These are phyloP conservation scores for Saturnia pavonia DNA, from an alignment of 2,888 invertebrate genomes.

Conservation along the genomic window DNA sequence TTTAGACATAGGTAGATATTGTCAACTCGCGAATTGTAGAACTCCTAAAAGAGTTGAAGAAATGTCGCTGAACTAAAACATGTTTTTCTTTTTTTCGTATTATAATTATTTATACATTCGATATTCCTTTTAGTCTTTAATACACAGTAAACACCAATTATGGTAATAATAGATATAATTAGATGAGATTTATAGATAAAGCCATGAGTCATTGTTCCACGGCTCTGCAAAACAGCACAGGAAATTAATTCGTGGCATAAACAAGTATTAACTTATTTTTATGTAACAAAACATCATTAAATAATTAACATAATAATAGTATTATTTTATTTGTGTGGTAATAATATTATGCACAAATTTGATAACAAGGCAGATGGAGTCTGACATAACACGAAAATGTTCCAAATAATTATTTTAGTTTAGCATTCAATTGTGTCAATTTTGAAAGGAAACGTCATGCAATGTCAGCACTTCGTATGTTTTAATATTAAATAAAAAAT, in stretches of 20 bases:
- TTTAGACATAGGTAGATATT: no score
- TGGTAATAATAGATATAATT: background rate
- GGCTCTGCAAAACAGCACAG: background rate
- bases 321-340: constrained; percentile 21
- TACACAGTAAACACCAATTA: background rate
- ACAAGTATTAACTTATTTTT: constrained; percentile 1
- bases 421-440: no score
- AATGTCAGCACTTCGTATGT: no score
- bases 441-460: no score
- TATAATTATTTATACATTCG: background rate
- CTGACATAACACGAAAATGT: no score
- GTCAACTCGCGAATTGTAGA: no score
- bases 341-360: constrained; percentile 1
- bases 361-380: no score
- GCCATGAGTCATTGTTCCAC: background rate
- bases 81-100: background rate
- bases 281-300: constrained; percentile 16
- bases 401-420: no score
- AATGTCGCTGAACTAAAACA: background rate
- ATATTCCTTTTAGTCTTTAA: background rate
- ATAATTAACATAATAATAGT: constrained; percentile 4
- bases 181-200: background rate
- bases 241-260: background rate
- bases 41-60: background rate
- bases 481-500: no score